Evolutionary conservation across 2,797 vertebrate genomes (phyloP).

Genomic region (Psittacula derbiana): DNA sequence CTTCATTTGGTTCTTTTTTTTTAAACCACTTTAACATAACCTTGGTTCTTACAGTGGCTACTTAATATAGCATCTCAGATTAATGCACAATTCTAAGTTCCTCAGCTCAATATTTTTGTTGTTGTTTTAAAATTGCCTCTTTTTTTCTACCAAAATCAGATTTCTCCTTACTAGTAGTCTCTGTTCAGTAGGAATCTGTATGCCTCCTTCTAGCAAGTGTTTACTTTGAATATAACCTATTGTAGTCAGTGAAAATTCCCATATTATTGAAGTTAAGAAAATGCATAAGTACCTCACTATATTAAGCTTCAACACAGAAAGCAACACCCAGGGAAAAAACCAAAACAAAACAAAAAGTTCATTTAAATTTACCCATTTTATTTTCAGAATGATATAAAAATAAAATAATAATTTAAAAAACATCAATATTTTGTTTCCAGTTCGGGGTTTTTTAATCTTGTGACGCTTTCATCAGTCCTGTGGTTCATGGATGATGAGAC

Average conservation of each 20-base stretch:
- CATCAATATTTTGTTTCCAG: neutral
- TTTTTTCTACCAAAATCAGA: neutral
- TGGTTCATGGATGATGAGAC: neutral
- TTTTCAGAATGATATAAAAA: neutral
- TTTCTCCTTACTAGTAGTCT: neutral
- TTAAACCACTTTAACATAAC: neutral
- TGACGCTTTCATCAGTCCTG: neutral
- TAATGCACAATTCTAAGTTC: neutral
- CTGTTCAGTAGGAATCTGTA: neutral
- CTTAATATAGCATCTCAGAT: neutral
- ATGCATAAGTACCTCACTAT: neutral
- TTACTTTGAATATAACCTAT: neutral
- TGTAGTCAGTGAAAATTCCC: neutral
- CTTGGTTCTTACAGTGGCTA: neutral
- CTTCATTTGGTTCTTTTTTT: accelerated
- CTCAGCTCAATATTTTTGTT: neutral
- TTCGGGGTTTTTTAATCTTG: neutral
- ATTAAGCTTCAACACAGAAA: neutral
- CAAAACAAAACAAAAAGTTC: neutral
- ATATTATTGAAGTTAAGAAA: neutral
- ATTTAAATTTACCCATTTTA: neutral
- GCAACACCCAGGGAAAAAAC: neutral
- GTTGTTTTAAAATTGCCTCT: neutral
- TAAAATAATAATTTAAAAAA: neutral
- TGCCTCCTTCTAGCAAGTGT: neutral